phyloP scores from a whole-genome alignment of 2,888 invertebrate genomes.

The Kuschelorhynchus macadamiae region DNA sequence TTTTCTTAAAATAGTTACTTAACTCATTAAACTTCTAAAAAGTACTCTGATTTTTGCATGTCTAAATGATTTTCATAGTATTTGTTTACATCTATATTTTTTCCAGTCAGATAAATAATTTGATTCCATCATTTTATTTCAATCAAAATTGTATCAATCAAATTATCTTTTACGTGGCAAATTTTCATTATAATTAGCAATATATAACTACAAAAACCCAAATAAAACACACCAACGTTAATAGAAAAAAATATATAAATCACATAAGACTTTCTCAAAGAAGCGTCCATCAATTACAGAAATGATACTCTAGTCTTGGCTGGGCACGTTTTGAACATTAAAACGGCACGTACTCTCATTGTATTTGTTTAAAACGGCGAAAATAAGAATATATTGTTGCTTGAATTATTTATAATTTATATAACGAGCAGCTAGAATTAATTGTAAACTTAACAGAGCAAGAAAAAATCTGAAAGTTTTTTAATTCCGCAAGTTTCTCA shows the following conservation, averaged over 20 bases:
- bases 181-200: too few relatives aligned
- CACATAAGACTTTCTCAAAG: constrained; percentile 8
- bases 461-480: constrained; percentile 51
- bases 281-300: constrained; percentile 29
- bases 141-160: too few relatives aligned
- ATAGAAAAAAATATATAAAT: not conserved
- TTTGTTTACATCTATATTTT: too few relatives aligned
- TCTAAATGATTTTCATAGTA: too few relatives aligned
- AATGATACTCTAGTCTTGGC: constrained; percentile 10
- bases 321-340: constrained; percentile 42
- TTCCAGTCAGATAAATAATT: too few relatives aligned
- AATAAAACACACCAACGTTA: too few relatives aligned
- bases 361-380: constrained; percentile 50
- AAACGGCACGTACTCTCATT: constrained; percentile 45
- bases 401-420: constrained; percentile 52
- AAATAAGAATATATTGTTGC: constrained; percentile 51
- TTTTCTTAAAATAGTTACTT: too few relatives aligned
- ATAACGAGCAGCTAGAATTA: constrained; percentile 49
- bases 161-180: too few relatives aligned
- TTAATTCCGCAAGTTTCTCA: constrained; percentile 44
- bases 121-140: too few relatives aligned
- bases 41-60: too few relatives aligned
- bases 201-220: too few relatives aligned
- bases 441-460: constrained; percentile 50
- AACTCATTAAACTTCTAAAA: too few relatives aligned